These are phyloP conservation scores for Bergia sp. DNA, from an alignment of 92 coral and sea anemone species.

Conservation along the genomic window DNA sequence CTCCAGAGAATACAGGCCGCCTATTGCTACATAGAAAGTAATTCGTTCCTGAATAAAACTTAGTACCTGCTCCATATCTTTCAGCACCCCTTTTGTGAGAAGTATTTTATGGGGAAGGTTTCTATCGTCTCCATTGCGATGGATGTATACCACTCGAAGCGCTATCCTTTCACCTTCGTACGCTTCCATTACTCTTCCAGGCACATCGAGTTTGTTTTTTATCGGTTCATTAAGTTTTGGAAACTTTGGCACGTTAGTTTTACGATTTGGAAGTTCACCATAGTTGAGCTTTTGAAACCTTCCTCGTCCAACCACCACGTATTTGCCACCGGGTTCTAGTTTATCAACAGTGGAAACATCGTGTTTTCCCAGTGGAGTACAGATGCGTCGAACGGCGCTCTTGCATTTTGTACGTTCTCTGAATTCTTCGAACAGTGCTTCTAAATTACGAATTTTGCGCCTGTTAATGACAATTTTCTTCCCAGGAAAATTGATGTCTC, in stretches of 20 bases:
- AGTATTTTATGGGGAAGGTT: conserved; percentile 55
- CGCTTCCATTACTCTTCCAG: conserved; percentile 59
- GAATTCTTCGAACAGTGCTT: conserved; percentile 58
- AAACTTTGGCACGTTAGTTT: conserved; percentile 22
- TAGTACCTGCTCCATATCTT: conserved; percentile 57
- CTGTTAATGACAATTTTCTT: conserved; percentile 53
- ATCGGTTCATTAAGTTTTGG: conserved; percentile 37
- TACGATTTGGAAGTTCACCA: conserved; percentile 44
- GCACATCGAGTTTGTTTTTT: conserved; percentile 48
- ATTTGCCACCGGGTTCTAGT: conserved; percentile 51
- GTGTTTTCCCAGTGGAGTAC: conserved; percentile 56
- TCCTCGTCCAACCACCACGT: conserved; percentile 62
- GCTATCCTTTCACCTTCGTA: conserved; percentile 63
- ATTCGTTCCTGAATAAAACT: conserved; percentile 51
- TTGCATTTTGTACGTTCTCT: conserved; percentile 42
- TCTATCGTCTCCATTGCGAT: conserved; percentile 53
- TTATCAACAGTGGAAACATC: conserved; percentile 44
- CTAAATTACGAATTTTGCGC: conserved; percentile 50
- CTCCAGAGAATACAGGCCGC: conserved; percentile 52
- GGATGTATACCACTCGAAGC: conserved; percentile 49
- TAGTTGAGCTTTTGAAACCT: conserved; percentile 54
- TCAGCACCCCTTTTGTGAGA: conserved; percentile 42
- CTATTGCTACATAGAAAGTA: conserved; percentile 48
- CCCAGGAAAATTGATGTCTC: conserved; percentile 60
- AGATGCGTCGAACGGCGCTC: conserved; percentile 60